Percentiles rank a stretch among this genome's conserved stretches.
Conservation (phyloP, 2,888 invertebrate species). For the Epistrophe grossulariae region DNA sequence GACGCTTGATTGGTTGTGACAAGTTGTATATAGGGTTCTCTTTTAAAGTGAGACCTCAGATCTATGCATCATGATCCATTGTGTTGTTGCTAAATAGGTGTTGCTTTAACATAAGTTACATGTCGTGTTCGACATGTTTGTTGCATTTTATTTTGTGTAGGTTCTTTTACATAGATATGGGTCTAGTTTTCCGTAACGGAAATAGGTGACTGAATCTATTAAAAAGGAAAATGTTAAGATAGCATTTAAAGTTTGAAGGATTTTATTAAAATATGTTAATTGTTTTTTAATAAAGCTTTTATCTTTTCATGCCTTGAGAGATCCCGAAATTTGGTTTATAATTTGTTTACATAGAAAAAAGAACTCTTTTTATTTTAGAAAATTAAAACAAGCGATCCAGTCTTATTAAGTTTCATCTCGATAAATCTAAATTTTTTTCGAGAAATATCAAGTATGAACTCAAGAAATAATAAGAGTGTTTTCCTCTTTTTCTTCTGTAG, state of each 20-base stretch:
- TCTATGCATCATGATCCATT: background rate
- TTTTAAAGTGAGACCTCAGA: slow-evolving; percentile 31
- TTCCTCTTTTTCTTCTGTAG: too few relatives aligned
- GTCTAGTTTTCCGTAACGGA: slow-evolving; percentile 12
- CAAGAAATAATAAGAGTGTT: too few relatives aligned
- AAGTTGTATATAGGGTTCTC: slow-evolving; percentile 62
- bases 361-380: too few relatives aligned
- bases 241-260: background rate
- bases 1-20: slow-evolving; percentile 73
- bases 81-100: slow-evolving; percentile 61
- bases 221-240: background rate
- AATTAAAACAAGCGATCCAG: too few relatives aligned
- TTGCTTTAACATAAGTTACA: slow-evolving; percentile 53
- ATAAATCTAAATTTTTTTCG: too few relatives aligned
- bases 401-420: too few relatives aligned
- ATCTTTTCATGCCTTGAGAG: too few relatives aligned
- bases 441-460: too few relatives aligned
- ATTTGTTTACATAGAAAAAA: too few relatives aligned
- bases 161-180: background rate
- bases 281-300: too few relatives aligned
- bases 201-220: slow-evolving; percentile 23
- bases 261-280: background rate
- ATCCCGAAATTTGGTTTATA: too few relatives aligned
- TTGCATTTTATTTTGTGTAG: slow-evolving; percentile 31
- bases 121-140: slow-evolving; percentile 45